phyloP scores from a whole-genome alignment of 1,140 invertebrate species.

The Radopholus similis region DNA sequence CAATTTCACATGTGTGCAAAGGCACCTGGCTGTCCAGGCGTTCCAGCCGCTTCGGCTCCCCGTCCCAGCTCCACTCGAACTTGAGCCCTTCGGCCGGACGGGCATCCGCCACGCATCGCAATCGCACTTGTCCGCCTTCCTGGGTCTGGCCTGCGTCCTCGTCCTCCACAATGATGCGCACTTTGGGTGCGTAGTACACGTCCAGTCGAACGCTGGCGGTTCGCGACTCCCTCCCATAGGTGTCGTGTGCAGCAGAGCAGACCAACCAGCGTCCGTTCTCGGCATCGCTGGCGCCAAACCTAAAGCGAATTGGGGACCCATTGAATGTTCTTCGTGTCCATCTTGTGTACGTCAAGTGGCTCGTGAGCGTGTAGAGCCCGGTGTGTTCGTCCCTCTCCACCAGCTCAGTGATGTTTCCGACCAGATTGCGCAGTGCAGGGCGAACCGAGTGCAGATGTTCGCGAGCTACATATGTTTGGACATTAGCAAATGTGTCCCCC shows the following conservation, averaged over 20 bases:
- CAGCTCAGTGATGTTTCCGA: slow-evolving; percentile 15
- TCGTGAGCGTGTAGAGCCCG: slow-evolving; percentile 1
- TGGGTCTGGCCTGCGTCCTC: neutral
- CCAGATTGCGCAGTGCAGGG: neutral
- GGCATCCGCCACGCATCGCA: slow-evolving; percentile 8
- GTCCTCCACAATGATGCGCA: slow-evolving; percentile 4
- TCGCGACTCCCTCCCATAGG: slow-evolving; percentile 16
- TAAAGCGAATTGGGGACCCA: neutral
- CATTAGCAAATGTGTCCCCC: neutral
- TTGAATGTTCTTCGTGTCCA: neutral
- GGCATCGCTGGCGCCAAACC: slow-evolving; percentile 8
- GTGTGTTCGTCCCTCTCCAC: slow-evolving; percentile 13
- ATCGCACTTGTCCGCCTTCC: slow-evolving; percentile 9
- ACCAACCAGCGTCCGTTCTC: slow-evolving; percentile 22
- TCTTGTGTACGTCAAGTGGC: neutral
- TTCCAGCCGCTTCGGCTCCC: slow-evolving; percentile 13
- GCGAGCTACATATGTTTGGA: no score
- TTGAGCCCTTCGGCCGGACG: slow-evolving; percentile 8
- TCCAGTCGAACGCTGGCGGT: slow-evolving; percentile 18
- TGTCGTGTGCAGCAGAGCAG: slow-evolving; percentile 19
- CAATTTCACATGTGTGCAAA: no score
- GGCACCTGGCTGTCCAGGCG: neutral
- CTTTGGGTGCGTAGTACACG: slow-evolving; percentile 16
- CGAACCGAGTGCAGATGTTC: neutral
- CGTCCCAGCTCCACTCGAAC: slow-evolving; percentile 11